phyloP scores from a whole-genome alignment of 2,113 vertebrate species.

The Butastur rufipennis region DNA sequence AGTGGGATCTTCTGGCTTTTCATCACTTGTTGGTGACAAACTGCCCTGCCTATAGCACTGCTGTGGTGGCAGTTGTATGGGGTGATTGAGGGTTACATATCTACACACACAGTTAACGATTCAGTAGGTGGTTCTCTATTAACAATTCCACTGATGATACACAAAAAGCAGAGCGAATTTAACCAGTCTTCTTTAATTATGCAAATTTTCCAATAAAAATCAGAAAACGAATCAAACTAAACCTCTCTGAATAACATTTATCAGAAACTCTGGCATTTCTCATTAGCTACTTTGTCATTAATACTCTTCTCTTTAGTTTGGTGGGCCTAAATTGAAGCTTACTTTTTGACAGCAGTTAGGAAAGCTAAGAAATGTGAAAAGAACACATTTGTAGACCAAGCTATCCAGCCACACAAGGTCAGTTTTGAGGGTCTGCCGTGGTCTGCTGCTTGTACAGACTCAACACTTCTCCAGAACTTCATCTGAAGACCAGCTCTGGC shows the following conservation, averaged over 20 bases:
- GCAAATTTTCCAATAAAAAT: neutral
- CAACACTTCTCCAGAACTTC: neutral
- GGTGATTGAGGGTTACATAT: neutral
- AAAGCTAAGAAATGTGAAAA: neutral
- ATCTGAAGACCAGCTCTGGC: neutral
- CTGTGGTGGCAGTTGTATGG: neutral
- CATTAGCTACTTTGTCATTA: neutral
- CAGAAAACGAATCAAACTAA: slow-evolving; percentile 5
- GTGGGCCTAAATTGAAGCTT: neutral
- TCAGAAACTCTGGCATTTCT: slow-evolving; percentile 8
- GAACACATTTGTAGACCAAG: neutral
- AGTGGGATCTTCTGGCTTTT: neutral
- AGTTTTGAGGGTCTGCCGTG: neutral
- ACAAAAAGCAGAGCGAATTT: neutral
- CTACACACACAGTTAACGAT: neutral
- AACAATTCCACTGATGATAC: neutral
- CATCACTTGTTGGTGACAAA: neutral
- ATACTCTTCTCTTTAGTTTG: neutral
- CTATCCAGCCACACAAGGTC: neutral
- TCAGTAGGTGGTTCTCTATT: neutral
- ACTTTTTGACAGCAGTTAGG: neutral
- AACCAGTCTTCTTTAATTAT: neutral
- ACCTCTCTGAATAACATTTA: neutral
- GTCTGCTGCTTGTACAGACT: neutral
- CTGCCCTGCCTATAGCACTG: neutral